These are phyloP conservation scores for Protaetia brevitarsis DNA, from an alignment of 1,140 invertebrate genomes.

Conservation along the genomic window DNA sequence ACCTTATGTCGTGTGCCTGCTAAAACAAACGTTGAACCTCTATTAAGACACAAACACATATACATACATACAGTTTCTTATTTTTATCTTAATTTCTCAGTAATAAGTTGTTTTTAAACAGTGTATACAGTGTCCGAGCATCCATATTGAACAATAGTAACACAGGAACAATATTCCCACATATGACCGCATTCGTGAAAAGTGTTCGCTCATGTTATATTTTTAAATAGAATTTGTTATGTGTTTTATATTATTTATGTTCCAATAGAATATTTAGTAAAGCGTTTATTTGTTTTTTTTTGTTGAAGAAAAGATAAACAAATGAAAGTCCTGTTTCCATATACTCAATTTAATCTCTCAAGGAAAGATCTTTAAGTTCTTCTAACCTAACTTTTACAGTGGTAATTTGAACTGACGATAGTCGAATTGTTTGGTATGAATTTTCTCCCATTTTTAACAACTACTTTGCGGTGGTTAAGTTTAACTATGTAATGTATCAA, in stretches of 20 bases:
- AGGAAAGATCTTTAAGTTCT: no score
- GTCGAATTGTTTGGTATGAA: no score
- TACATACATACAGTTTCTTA: constrained; percentile 18
- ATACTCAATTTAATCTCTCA: no score
- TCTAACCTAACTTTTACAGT: no score
- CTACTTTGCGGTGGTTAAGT: no score
- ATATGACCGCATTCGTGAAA: constrained; percentile 47
- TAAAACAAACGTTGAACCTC: constrained; percentile 30
- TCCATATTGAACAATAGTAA: constrained; percentile 45
- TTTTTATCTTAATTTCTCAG: constrained; percentile 20
- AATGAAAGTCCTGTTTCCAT: not conserved
- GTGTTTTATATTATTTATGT: constrained; percentile 23
- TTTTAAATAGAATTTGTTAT: constrained; percentile 31
- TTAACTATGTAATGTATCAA: no score
- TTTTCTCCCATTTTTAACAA: no score
- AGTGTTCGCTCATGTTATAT: constrained; percentile 26
- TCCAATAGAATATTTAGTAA: constrained; percentile 12
- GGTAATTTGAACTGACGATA: no score
- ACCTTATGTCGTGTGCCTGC: constrained; percentile 46
- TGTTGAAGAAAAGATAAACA: not conserved
- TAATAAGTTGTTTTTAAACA: constrained; percentile 26
- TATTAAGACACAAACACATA: constrained; percentile 21
- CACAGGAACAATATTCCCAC: constrained; percentile 43
- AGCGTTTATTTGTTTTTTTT: not conserved
- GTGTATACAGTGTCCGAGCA: constrained; percentile 35